phyloP scores from a whole-genome alignment of 2,888 invertebrate species.

The Chamaedrilus cognettii region DNA sequence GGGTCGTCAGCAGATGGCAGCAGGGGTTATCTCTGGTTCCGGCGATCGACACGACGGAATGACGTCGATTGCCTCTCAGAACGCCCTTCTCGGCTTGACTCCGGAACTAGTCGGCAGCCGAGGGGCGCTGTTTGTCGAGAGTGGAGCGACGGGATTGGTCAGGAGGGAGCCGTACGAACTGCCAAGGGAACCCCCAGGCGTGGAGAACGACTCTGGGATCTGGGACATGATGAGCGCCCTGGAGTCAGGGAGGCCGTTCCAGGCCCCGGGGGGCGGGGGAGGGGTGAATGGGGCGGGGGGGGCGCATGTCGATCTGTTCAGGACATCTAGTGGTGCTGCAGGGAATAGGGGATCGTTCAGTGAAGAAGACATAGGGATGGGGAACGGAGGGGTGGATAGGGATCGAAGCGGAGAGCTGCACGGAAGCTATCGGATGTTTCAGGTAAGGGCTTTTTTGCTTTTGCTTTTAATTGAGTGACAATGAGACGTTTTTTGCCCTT shows the following conservation, averaged over 20 bases:
- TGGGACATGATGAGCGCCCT: slow-evolving; percentile 19
- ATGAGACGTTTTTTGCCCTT: no score
- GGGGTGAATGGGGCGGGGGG: not conserved
- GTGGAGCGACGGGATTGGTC: not conserved
- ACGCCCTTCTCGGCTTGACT: not conserved
- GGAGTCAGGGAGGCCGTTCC: no score
- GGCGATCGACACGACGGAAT: no score
- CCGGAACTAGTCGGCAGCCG: not conserved
- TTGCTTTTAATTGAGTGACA: no score
- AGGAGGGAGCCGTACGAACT: not conserved
- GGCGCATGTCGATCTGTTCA: not conserved
- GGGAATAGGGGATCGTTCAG: not conserved
- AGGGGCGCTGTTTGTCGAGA: slow-evolving; percentile 10
- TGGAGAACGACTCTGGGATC: slow-evolving; percentile 19
- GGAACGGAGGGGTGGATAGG: no score
- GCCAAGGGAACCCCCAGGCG: not conserved
- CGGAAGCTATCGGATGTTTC: no score
- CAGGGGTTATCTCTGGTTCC: no score
- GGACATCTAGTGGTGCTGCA: not conserved
- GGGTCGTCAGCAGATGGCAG: not conserved
- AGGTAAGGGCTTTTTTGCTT: no score
- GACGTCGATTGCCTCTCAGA: no score
- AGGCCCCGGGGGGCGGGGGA: no score
- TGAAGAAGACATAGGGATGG: no score
- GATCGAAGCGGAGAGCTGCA: no score